Evolutionary conservation across 37 sponge, comb jelly and placozoan species (phyloP).

Genomic region (Spongilla lacustris): DNA sequence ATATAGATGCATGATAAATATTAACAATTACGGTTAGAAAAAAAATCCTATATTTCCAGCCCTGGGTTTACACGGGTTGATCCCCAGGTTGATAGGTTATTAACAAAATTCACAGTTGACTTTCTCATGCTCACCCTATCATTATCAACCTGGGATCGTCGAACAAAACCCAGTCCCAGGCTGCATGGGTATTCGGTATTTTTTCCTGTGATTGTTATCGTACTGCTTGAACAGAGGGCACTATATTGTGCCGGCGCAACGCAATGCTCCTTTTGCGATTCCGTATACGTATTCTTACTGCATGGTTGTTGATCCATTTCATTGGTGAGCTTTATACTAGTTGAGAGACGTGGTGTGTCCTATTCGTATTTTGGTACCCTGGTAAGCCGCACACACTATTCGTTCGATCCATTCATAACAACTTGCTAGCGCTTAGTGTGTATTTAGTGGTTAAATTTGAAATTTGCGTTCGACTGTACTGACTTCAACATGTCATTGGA

Average conservation of each 20-base stretch:
- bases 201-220: too few relatives aligned
- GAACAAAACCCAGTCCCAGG: too few relatives aligned
- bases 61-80: not conserved
- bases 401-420: not conserved
- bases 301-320: not conserved
- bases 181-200: too few relatives aligned
- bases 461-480: not conserved
- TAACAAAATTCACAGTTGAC: too few relatives aligned
- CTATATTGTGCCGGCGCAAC: not conserved
- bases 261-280: not conserved
- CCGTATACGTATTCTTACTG: not conserved
- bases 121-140: too few relatives aligned
- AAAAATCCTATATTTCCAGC: not conserved
- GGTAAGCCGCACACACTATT: constrained; percentile 1
- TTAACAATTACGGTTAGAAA: not conserved
- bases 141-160: too few relatives aligned
- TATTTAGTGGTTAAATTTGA: not conserved
- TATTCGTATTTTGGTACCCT: not conserved
- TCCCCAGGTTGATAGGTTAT: not conserved
- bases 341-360: not conserved
- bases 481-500: not conserved
- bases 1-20: not conserved
- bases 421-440: too few relatives aligned
- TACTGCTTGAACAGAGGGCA: too few relatives aligned
- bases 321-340: not conserved